These are phyloP conservation scores for Meta bourneti DNA, from an alignment of 2,888 invertebrate genomes.

Conservation along the genomic window DNA sequence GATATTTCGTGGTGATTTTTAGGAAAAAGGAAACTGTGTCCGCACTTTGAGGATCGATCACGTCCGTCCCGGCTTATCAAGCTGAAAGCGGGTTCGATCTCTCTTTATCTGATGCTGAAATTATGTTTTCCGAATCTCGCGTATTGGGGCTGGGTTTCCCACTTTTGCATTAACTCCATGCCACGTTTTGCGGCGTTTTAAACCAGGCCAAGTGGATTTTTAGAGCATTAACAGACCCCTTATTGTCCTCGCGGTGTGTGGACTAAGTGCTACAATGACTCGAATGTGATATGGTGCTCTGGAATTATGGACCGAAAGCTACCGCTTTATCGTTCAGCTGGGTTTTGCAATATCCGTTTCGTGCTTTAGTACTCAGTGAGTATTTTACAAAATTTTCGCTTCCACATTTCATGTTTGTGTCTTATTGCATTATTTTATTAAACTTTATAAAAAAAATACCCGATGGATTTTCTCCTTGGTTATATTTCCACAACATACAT, in stretches of 20 bases:
- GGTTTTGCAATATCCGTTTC: slow-evolving; percentile 36
- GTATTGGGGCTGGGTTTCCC: slow-evolving; percentile 60
- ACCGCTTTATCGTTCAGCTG: slow-evolving; percentile 6
- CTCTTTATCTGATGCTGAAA: slow-evolving; percentile 13
- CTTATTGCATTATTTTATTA: not conserved
- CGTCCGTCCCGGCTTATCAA: slow-evolving; percentile 22
- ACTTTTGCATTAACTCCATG: slow-evolving; percentile 37
- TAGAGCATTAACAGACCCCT: slow-evolving; percentile 65
- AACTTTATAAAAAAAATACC: not conserved
- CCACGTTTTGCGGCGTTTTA: slow-evolving; percentile 74
- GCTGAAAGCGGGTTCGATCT: slow-evolving; percentile 23
- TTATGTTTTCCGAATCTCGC: slow-evolving; percentile 16
- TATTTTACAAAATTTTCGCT: not conserved
- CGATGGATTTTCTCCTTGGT: not conserved
- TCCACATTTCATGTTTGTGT: not conserved
- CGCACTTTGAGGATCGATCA: slow-evolving; percentile 8
- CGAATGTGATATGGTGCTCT: slow-evolving; percentile 47
- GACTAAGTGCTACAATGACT: slow-evolving; percentile 48
- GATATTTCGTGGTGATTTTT: slow-evolving; percentile 43
- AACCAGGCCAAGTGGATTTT: slow-evolving; percentile 74
- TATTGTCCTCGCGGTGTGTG: slow-evolving; percentile 52
- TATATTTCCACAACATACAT: not conserved
- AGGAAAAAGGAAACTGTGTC: slow-evolving; percentile 24
- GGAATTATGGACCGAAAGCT: slow-evolving; percentile 23
- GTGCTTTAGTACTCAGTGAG: slow-evolving; percentile 18